phyloP scores from a whole-genome alignment of 2,888 invertebrate genomes.

The Chesias legatella region DNA sequence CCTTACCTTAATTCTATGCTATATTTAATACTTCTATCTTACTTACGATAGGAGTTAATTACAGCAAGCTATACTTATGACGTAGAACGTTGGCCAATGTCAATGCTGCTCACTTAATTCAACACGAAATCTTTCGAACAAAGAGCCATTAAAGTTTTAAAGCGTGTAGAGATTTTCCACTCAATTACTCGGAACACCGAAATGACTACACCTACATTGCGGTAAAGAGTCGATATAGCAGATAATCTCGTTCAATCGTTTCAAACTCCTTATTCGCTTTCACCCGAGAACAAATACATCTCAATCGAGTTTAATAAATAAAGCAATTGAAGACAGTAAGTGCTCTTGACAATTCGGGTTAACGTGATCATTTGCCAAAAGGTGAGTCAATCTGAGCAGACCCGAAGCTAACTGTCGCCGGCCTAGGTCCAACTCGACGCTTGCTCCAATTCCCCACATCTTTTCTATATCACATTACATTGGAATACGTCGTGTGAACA shows the following conservation, averaged over 20 bases:
- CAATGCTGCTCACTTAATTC: constrained; percentile 43
- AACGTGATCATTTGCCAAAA: constrained; percentile 53
- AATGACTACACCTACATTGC: constrained; percentile 1
- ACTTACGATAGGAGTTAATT: constrained; percentile 15
- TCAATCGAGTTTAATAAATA: constrained; percentile 45
- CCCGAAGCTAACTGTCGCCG: constrained; percentile 51
- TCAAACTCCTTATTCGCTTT: constrained; percentile 24
- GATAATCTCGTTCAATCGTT: constrained; percentile 10
- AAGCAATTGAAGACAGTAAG: constrained; percentile 46
- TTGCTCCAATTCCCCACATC: constrained; percentile 70
- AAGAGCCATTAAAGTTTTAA: constrained; percentile 38
- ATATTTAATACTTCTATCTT: constrained; percentile 15
- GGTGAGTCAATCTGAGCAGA: constrained; percentile 50
- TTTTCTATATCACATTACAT: constrained; percentile 59
- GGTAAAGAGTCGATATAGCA: constrained; percentile 1
- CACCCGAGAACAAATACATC: constrained; percentile 31
- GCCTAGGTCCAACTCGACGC: constrained; percentile 47
- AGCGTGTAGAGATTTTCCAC: constrained; percentile 23
- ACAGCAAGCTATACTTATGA: constrained; percentile 27
- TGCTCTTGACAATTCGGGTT: constrained; percentile 56
- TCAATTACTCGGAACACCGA: constrained; percentile 17
- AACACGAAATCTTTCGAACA: constrained; percentile 38
- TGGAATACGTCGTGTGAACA: constrained; percentile 49
- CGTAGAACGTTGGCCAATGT: constrained; percentile 51
- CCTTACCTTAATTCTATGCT: too few relatives aligned